Evolutionary conservation across 2,888 invertebrate species (phyloP).

Genomic region (Sylvicola fuscatus): DNA sequence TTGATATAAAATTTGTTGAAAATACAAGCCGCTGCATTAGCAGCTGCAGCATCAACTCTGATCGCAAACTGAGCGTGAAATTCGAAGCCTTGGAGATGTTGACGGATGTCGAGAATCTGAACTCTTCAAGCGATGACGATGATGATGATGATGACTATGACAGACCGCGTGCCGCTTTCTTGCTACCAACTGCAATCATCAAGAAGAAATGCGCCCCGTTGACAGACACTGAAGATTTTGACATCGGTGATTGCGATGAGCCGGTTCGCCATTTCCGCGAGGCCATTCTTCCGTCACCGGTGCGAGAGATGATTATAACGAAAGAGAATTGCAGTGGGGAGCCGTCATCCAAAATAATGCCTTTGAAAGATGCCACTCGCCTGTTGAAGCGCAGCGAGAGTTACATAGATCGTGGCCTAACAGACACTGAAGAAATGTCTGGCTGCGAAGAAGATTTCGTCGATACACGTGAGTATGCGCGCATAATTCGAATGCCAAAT

Average conservation of each 20-base stretch:
- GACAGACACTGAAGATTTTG: slow-evolving; percentile 24
- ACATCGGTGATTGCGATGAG: slow-evolving; percentile 11
- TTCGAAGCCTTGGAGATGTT: slow-evolving; percentile 16
- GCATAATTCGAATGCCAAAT: slow-evolving; percentile 10
- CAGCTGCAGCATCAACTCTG: slow-evolving; percentile 4
- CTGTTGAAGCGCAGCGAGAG: slow-evolving; percentile 16
- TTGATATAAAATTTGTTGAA: slow-evolving; percentile 18
- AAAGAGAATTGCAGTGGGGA: slow-evolving; percentile 23
- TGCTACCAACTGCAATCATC: slow-evolving; percentile 14
- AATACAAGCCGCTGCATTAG: slow-evolving; percentile 5
- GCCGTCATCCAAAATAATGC: slow-evolving; percentile 26
- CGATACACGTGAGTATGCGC: slow-evolving; percentile 5
- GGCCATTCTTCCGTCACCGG: slow-evolving; percentile 22
- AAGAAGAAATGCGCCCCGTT: slow-evolving; percentile 13
- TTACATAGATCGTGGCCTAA: slow-evolving; percentile 13
- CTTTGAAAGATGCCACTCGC: slow-evolving; percentile 21
- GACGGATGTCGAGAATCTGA: slow-evolving; percentile 29
- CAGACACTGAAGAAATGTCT: slow-evolving; percentile 24
- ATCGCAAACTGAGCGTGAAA: slow-evolving; percentile 11
- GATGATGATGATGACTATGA: slow-evolving; percentile 14
- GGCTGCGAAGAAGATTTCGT: slow-evolving; percentile 18
- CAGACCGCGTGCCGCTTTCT: slow-evolving; percentile 17
- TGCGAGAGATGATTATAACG: slow-evolving; percentile 26
- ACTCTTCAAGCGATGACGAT: slow-evolving; percentile 11
- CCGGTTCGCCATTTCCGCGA: slow-evolving; percentile 7